Evolutionary conservation across 2,797 vertebrate species (phyloP), one percentile per base, ranked within the genome.

Genomic region (Menidia menidia): DNA sequence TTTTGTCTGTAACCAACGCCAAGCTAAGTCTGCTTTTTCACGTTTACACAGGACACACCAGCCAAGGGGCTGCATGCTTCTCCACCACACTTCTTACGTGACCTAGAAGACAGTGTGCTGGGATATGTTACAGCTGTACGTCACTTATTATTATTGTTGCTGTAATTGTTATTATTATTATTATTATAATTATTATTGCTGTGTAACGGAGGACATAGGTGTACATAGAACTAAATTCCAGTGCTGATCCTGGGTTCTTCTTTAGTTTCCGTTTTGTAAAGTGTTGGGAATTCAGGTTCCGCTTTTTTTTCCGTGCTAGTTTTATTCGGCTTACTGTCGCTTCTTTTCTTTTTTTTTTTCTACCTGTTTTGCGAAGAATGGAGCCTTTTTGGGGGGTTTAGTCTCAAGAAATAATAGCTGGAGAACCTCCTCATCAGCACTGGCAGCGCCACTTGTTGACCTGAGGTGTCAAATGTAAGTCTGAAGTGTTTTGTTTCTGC

Each of bases 41-140:
- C 61, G 88, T 92, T 92, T 92, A 91, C 88, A 87, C 65, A 58
- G 73, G 67, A 87, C 82, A 74, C 84, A 84, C 70, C 78, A 80
- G 86, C 88, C 85, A 59, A 18, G 78, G 86, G 88, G 89, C 87
- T 83, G 92, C 88, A 88, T 76, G 89, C 85, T 77, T 78, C 84
- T 85, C 84, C 85, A 80, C 81, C 75, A 83, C 72, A 69, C 42
- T 68, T 85, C 84, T 78, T 84, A 75, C 66, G 53, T 71, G 64
- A 51, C 54, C 79, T 86, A 82, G 81, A 84, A 85, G 77, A 91
- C 75, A 86, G 84, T 87, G 79, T 85, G 64, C 83, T 80, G 77
- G 75, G 75, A 51, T 51, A 19, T 77, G 85, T 90, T 80, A 84
- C 83, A 85, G 70, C 86, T 79, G 73, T 87, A 39, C 86, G 77